These are phyloP conservation scores for Labroides dimidiatus DNA, from an alignment of 2,797 vertebrate genomes.

Conservation along the genomic window DNA sequence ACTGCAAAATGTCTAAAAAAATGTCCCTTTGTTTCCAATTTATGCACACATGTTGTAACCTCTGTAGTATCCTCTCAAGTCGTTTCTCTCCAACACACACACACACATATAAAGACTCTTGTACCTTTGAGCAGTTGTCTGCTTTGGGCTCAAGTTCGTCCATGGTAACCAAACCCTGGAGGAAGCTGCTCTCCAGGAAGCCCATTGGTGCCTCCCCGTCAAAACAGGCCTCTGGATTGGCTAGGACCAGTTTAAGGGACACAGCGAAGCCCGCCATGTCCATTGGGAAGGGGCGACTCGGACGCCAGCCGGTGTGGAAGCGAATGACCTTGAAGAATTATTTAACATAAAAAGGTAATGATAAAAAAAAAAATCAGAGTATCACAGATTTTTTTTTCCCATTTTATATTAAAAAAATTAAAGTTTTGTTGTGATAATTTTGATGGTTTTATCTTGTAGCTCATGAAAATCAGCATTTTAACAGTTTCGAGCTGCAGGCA, in stretches of 20 bases:
- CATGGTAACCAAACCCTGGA: slow-evolving; percentile 89
- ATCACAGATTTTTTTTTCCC: too few relatives aligned
- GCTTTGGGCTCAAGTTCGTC: slow-evolving; percentile 93
- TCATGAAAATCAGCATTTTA: too few relatives aligned
- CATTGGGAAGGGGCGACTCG: slow-evolving; percentile 91
- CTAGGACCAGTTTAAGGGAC: slow-evolving; percentile 86
- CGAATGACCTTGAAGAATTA: slow-evolving; percentile 81
- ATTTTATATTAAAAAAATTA: too few relatives aligned
- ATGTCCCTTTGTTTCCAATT: too few relatives aligned
- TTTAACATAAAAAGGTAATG: neutral
- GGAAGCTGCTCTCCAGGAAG: slow-evolving; percentile 92
- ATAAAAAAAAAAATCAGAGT: too few relatives aligned
- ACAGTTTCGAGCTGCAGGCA: too few relatives aligned
- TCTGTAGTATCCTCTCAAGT: neutral
- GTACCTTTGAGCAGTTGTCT: slow-evolving; percentile 90
- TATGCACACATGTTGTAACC: too few relatives aligned
- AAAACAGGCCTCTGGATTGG: slow-evolving; percentile 86
- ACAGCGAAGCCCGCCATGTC: slow-evolving; percentile 95
- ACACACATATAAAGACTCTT: neutral
- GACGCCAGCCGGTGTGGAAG: slow-evolving; percentile 94
- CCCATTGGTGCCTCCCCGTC: slow-evolving; percentile 89
- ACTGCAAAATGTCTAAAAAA: too few relatives aligned
- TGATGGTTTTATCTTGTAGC: too few relatives aligned
- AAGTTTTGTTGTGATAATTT: too few relatives aligned
- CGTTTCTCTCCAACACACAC: neutral